Percentiles rank a stretch among this genome's conserved stretches.
Evolutionary conservation across 2,888 invertebrate species (phyloP).

Genomic region (Xestoiulus laeticollis): DNA sequence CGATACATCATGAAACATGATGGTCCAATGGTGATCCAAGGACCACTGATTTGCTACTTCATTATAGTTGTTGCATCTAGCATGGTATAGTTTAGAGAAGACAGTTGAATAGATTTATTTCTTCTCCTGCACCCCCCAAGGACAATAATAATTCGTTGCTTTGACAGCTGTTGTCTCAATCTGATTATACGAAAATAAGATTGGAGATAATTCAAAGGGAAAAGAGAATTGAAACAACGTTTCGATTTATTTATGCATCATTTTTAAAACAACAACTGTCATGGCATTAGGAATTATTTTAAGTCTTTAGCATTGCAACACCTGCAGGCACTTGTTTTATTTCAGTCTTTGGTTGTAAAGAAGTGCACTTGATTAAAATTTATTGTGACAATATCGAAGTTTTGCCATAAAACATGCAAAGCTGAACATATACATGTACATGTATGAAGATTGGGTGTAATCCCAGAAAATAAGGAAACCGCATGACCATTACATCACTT

Average conservation of each 20-base stretch:
- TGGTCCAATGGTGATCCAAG: neutral
- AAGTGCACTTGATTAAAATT: neutral
- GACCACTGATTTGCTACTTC: neutral
- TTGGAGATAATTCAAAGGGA: no score
- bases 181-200: neutral
- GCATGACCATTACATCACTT: no score
- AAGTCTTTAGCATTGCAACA: neutral
- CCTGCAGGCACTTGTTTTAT: neutral
- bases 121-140: no score
- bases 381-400: neutral
- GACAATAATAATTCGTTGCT: no score
- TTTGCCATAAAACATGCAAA: neutral
- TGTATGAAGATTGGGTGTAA: neutral
- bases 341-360: neutral
- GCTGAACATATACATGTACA: neutral
- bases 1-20: neutral
- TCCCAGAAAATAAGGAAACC: no score
- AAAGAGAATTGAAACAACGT: no score
- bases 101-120: no score
- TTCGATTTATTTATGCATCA: neutral
- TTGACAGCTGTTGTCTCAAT: neutral
- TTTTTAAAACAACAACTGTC: no score
- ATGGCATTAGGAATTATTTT: neutral
- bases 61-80: no score
- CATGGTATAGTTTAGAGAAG: no score